phyloP scores from a whole-genome alignment of 2,888 invertebrate genomes.

The Drosophila anomelani region DNA sequence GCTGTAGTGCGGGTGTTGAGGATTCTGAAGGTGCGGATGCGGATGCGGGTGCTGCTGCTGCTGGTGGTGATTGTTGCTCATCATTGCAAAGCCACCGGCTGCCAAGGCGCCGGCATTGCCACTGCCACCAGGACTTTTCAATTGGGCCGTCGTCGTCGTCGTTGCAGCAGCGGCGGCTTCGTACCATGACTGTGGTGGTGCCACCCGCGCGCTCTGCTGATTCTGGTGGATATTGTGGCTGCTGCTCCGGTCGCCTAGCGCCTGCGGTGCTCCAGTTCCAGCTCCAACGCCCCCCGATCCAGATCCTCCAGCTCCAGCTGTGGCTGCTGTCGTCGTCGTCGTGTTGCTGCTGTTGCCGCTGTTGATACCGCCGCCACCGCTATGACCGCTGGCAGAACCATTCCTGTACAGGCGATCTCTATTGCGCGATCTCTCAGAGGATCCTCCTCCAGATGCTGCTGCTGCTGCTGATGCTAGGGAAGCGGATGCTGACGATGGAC shows the following conservation, averaged over 20 bases:
- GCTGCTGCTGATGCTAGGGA: constrained; percentile 31
- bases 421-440: constrained; percentile 56
- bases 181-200: constrained; percentile 84
- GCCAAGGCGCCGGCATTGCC: constrained; percentile 83
- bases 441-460: constrained; percentile 29
- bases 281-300: constrained; percentile 28
- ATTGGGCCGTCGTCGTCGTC: constrained; percentile 82
- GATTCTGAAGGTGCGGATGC: constrained; percentile 50
- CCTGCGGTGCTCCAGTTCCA: constrained; percentile 69
- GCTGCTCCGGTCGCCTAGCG: constrained; percentile 82
- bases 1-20: constrained; percentile 55
- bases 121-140: constrained; percentile 84
- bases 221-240: constrained; percentile 79
- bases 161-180: constrained; percentile 83
- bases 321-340: constrained; percentile 43
- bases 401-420: constrained; percentile 67
- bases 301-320: constrained; percentile 44
- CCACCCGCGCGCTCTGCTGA: constrained; percentile 75
- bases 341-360: constrained; percentile 50
- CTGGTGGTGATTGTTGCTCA: constrained; percentile 48
- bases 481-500: constrained; percentile 38
- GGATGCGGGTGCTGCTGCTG: constrained; percentile 39
- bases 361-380: constrained; percentile 21
- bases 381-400: constrained; percentile 61
- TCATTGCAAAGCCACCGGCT: constrained; percentile 59